Percentiles rank a stretch among this genome's conserved stretches.
phyloP scores from a whole-genome alignment of 2,113 vertebrate genomes.

The Saguinus imperator region DNA sequence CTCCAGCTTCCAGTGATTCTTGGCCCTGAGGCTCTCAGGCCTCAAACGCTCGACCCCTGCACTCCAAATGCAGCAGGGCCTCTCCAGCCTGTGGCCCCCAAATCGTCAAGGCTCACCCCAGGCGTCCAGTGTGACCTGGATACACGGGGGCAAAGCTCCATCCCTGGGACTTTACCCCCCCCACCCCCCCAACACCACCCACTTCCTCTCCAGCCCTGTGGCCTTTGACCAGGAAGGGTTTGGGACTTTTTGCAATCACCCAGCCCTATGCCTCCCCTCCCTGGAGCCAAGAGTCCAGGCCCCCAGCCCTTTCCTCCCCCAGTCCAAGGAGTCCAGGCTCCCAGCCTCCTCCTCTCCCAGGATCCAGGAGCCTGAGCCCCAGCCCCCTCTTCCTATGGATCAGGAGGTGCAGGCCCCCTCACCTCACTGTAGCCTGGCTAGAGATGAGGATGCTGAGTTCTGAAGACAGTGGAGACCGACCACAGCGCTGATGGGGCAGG shows the following conservation, averaged over 20 bases:
- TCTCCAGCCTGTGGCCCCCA: background rate
- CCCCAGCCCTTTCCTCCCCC: no score
- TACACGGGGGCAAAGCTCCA: background rate
- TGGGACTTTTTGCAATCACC: constrained; percentile 37
- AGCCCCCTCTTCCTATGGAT: background rate
- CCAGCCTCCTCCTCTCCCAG: background rate
- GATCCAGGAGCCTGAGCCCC: background rate
- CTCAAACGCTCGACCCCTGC: background rate
- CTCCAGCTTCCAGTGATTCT: background rate
- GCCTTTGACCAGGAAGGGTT: constrained; percentile 73
- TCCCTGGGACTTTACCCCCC: constrained; percentile 61
- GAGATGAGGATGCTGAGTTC: background rate
- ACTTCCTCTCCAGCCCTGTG: constrained; percentile 39
- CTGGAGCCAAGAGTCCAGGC: background rate
- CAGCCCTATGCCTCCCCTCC: background rate
- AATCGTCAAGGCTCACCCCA: background rate
- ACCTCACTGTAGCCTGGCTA: background rate
- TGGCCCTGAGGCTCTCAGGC: background rate
- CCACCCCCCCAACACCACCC: background rate
- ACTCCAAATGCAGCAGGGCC: no score
- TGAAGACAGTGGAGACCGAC: background rate
- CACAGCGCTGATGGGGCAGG: fast-evolving
- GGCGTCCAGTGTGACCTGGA: background rate
- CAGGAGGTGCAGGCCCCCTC: background rate
- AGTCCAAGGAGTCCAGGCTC: background rate